phyloP scores from a whole-genome alignment of 30 jellyfish, hydroid and myxozoan genomes.

The Turritopsis dohrnii region DNA sequence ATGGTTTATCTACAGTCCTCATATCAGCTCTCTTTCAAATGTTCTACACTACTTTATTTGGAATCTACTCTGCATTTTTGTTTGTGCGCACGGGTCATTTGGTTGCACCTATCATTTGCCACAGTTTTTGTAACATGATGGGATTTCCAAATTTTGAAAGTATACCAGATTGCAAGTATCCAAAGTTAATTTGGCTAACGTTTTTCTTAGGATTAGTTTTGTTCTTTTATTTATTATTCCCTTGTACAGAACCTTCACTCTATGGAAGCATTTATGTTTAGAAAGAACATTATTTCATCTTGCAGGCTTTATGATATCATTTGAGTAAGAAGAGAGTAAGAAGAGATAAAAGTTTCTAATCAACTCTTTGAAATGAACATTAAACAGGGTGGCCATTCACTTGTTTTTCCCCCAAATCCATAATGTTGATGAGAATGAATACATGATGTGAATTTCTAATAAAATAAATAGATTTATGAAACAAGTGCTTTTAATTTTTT shows the following conservation, averaged over 20 bases:
- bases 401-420: no score
- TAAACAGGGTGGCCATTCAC: no score
- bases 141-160: conserved; percentile 88
- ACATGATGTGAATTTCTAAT: no score
- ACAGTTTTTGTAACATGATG: conserved; percentile 85
- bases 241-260: conserved; percentile 65
- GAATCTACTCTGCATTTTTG: conserved; percentile 83
- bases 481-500: no score
- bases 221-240: conserved; percentile 41
- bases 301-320: no score
- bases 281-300: conserved; percentile 10
- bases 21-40: conserved; percentile 57
- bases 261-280: conserved; percentile 60
- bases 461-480: no score
- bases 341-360: no score
- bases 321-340: no score
- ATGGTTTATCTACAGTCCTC: conserved; percentile 3
- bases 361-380: no score
- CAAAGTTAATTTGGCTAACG: conserved; percentile 31
- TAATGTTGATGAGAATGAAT: no score
- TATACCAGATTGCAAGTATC: conserved; percentile 43
- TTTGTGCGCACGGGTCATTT: conserved; percentile 88
- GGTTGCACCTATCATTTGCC: conserved; percentile 81
- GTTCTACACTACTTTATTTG: conserved; percentile 87
- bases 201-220: conserved; percentile 60